These are phyloP conservation scores for Bergia sp. DNA, from an alignment of 92 coral and sea anemone genomes.

Conservation along the genomic window DNA sequence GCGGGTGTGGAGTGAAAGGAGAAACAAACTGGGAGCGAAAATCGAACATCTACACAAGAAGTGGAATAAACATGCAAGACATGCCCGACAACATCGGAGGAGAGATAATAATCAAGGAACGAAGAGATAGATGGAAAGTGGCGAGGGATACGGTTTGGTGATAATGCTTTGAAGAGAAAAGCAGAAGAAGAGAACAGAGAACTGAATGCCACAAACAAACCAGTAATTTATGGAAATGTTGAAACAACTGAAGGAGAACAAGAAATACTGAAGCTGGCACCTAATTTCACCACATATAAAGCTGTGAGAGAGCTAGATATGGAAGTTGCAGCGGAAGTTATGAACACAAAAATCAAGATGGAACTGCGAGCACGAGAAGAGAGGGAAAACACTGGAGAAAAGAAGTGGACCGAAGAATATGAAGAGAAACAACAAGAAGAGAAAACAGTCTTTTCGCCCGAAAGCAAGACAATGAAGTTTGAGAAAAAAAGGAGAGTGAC, in stretches of 20 bases:
- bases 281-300: slow-evolving; percentile 23
- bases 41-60: background rate
- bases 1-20: slow-evolving; percentile 22
- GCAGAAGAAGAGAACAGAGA: slow-evolving; percentile 14
- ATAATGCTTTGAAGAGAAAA: background rate
- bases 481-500: slow-evolving; percentile 14
- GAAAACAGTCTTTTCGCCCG: background rate
- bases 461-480: slow-evolving; percentile 15
- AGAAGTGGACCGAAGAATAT: slow-evolving; percentile 13
- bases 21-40: background rate
- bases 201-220: background rate
- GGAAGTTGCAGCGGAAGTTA: slow-evolving; percentile 6
- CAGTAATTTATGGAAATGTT: slow-evolving; percentile 19
- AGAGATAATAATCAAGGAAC: background rate
- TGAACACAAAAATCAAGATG: slow-evolving; percentile 7
- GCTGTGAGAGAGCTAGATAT: slow-evolving; percentile 13
- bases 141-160: slow-evolving; percentile 10
- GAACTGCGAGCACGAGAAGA: background rate
- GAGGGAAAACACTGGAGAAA: background rate
- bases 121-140: background rate
- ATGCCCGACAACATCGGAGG: slow-evolving; percentile 11
- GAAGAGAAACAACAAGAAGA: slow-evolving; percentile 23
- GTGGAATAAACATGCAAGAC: slow-evolving; percentile 22
- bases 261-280: background rate
- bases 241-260: background rate